These are phyloP conservation scores for Euglossa dilemma DNA, from an alignment of 1,140 invertebrate species.

Conservation along the genomic window DNA sequence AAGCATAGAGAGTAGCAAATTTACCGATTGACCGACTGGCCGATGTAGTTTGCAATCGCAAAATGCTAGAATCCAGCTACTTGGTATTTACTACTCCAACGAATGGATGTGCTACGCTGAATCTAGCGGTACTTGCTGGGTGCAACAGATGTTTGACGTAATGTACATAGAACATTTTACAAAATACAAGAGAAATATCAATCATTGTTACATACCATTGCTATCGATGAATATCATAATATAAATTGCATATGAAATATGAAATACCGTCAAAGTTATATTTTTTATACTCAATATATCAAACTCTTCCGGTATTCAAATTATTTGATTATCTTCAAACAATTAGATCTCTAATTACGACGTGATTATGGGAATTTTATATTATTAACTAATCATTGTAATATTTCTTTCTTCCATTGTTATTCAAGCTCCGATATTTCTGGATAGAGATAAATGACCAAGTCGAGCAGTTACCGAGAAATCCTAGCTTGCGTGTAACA, in stretches of 20 bases:
- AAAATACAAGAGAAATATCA: too few species aligned
- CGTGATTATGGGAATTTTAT: too few species aligned
- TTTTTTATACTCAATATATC: too few species aligned
- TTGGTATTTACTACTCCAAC: neutral
- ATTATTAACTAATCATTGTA: too few species aligned
- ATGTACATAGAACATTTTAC: neutral
- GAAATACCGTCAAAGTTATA: too few species aligned
- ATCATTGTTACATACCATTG: too few species aligned
- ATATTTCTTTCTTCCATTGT: neutral
- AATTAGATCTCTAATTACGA: too few species aligned
- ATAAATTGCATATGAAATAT: too few species aligned
- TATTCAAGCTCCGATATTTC: neutral
- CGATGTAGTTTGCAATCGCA: neutral
- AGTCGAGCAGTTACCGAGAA: constrained; percentile 14
- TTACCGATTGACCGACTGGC: constrained; percentile 56
- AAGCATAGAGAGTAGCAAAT: constrained; percentile 39
- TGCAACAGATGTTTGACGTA: constrained; percentile 22
- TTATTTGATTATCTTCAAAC: too few species aligned
- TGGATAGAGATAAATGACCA: neutral
- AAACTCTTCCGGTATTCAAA: too few species aligned
- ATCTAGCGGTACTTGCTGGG: constrained; percentile 39
- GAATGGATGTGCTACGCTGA: constrained; percentile 4
- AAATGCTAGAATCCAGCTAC: neutral
- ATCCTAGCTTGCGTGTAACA: neutral
- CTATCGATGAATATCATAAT: too few species aligned